Evolutionary conservation across 2,113 vertebrate species (phyloP).

Genomic region (Isichthys henryi): DNA sequence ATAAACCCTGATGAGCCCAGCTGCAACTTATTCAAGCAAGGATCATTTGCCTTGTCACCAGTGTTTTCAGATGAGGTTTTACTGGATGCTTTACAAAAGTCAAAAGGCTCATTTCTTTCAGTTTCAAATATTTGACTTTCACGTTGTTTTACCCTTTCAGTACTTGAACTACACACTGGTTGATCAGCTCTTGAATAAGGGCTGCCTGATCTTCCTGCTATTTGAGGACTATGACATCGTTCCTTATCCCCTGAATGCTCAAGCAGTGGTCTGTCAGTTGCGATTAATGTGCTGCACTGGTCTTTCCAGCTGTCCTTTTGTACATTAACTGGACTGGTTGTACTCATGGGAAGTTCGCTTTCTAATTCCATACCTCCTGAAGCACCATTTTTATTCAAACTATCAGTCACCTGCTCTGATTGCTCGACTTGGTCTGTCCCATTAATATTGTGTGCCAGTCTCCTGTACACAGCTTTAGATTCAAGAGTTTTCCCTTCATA

Average conservation of each 20-base stretch:
- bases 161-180: not conserved
- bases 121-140: constrained; percentile 8
- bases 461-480: constrained; percentile 73
- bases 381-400: constrained; percentile 6
- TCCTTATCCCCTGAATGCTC: not conserved
- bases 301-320: not conserved
- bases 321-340: constrained; percentile 6
- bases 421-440: not conserved
- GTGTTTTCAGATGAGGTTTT: too few species aligned
- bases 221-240: not conserved
- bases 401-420: not conserved
- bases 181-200: not conserved
- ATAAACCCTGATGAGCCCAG: constrained; percentile 38
- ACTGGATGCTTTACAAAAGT: not conserved
- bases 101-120: not conserved
- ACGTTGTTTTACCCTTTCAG: not conserved
- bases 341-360: not conserved
- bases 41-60: constrained; percentile 20
- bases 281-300: not conserved
- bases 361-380: not conserved
- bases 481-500: constrained; percentile 59
- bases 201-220: not conserved
- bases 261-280: not conserved
- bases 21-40: constrained; percentile 28
- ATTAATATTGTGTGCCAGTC: not conserved